Evolutionary conservation across 1,140 invertebrate species (phyloP), one percentile per base, ranked within the genome.

Genomic region (Pomacea maculata): DNA sequence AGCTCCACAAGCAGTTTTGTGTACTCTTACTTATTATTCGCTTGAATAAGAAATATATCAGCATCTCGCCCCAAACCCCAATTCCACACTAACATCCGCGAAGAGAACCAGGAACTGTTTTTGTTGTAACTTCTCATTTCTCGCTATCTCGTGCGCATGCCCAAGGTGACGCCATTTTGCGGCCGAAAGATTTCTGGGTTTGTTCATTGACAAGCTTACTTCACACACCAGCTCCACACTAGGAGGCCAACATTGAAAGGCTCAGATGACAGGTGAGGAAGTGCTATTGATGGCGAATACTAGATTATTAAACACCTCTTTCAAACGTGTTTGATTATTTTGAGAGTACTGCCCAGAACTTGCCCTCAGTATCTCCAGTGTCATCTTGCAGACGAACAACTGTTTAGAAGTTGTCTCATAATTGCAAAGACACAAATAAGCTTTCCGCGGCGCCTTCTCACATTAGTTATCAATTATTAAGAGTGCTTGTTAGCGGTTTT

Each of bases 141-240:
- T 17, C 70, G 64, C 61, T 68, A 34, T 34, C 65, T 71, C 82
- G 74, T 80, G 85, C 83, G 85, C 85, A 86, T 86, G 85, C 80
- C 79, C 77, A 81, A 68, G 78, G 61, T 54, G 76, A 78, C 82
- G 83, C 85, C 83, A 84, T 84, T 57, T 86, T 84, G 83, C 63
- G 75, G 72, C 57, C 65, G 75, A 63, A 75, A 71, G 81, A 64
- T 80, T 65, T 80, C 73, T 70, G 67, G 61, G 34, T 29, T 77
- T 65, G 71, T 79, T n/a, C 73, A 75, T 74, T 79, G 34, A 55
- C 64, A 74, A 72, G 64, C 54, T 74, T 52, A 52, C 19, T 67
- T 52, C n/a, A 55, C n/a, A 55, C 34, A 63, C 34, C 34, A 29
- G 11, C n/a, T 54, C 63, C 34, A 86, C 86, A 84, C 64, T 12